Conservation (phyloP, 2,113 vertebrate genomes). For the Trachemys scripta region DNA sequence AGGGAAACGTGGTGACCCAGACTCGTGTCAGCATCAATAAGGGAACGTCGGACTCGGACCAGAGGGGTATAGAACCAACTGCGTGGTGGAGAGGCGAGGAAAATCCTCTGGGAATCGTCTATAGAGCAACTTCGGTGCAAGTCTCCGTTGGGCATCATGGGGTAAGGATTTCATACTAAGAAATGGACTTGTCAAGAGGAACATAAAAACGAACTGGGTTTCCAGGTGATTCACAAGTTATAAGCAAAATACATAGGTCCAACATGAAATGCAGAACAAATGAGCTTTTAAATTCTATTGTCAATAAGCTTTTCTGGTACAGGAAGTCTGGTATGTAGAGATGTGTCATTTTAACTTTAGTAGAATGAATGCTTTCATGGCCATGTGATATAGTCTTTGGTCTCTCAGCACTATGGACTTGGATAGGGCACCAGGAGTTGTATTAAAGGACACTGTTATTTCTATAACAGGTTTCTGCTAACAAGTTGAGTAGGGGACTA, state of each 20-base stretch:
- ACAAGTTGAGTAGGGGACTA: background rate
- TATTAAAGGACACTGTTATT: background rate
- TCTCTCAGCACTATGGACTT: background rate
- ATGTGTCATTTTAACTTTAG: background rate
- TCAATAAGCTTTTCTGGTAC: background rate
- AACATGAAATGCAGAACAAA: background rate
- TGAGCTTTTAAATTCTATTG: background rate
- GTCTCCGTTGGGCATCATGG: slow-evolving; percentile 78
- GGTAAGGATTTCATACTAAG: slow-evolving; percentile 74
- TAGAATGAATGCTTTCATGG: background rate
- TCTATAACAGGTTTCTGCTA: background rate
- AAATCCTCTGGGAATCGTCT: slow-evolving; percentile 48
- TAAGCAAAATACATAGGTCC: background rate
- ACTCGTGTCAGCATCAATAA: slow-evolving; percentile 41
- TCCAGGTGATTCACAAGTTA: background rate
- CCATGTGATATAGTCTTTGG: background rate
- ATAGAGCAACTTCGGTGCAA: slow-evolving; percentile 65
- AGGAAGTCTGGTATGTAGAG: no score
- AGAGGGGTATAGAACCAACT: slow-evolving; percentile 34
- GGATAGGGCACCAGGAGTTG: background rate
- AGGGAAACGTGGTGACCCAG: slow-evolving; percentile 24
- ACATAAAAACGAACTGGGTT: background rate
- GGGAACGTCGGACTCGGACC: slow-evolving; percentile 26
- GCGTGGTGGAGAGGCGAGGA: slow-evolving; percentile 41
- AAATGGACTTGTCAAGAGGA: background rate